Evolutionary conservation across 2,888 invertebrate genomes (phyloP), one percentile per base, ranked within the genome.

Genomic region (Ichneumon xanthorius): DNA sequence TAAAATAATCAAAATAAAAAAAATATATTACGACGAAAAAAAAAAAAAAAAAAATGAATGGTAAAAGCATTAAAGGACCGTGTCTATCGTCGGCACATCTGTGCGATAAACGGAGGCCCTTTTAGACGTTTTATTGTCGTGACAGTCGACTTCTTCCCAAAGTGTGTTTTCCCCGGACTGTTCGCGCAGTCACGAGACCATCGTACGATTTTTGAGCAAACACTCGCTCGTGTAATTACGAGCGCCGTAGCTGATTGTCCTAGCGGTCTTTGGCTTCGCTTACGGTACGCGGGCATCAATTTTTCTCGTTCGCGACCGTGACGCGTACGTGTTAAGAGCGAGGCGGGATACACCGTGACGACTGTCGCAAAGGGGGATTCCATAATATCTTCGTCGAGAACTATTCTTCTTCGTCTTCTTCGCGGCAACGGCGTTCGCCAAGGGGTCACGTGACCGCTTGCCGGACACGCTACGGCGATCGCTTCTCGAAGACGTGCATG

Each of bases 211-310:
- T 37, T 37, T 9, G 22, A 40, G 40, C 40, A 2, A 40, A 19
- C 30, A 50, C 22, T 80, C 50, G 71, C 72, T 72, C 75, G 71
- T 79, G 72, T 89, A 92, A 93, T 93, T 92, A 92, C 92, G 90
- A 89, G 91, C 91, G 92, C 89, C 4, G 75, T 71, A 63, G 86
- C 88, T 88, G 90, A 93, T 93, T 93, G 92, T 92, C 91, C 89
- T 94, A 93, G 94, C 94, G 93, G 94, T 92, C 89, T 91, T 92
- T 90, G 91, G 88, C 89, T 92, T 87, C 87, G 89, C 92, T 93
- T 93, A 92, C 93, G 93, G 93, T 93, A 92, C 89, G 90, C 86
- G 80, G 85, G 86, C 86, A 89, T 86, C 92, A 93, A 93, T 93
- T 93, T 93, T 86, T 92, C 89, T 91, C 89, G 90, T 90, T 84